Evolutionary conservation across 2,888 invertebrate species (phyloP), one percentile per base, ranked within the genome.

Genomic region (Drosophila hamatofila): DNA sequence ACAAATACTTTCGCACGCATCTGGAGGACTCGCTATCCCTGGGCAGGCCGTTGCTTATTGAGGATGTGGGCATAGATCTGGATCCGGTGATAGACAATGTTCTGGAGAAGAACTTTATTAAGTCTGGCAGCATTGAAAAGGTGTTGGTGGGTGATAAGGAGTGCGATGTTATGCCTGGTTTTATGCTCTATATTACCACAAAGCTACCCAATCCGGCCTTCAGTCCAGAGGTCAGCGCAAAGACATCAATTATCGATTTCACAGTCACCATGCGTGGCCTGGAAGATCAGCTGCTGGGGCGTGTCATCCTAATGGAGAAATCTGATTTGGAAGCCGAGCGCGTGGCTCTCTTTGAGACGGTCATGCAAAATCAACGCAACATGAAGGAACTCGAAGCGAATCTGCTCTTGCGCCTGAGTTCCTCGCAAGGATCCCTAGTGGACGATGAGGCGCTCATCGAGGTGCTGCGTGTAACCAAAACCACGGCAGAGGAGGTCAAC

Each of bases 71-170:
- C 23, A 97, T 98, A 69, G 98, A 99, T 87, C 93, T 99, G 55
- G 99, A 99, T 93, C 99, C 99, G 2, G 98, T 98, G 0, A 95
- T 99, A 63, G 99, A 99, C 91, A 99, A 99, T 92, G 97, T 99
- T 0, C 94, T 99, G 25, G 98, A 99, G 91, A 99, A 98, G 92
- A 99, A 99, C 93, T 99, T 98, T 91, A 98, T 99, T 60, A 98
- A 98, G 93, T 98, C 98, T 9, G 99, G 99, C 56, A 97, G 97
- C 12, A 98, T 98, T 77, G 97, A 98, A 91, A 99, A 99, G 93
- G 97, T 98, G 0, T 95, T 97, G 44, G 97, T 98, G 0, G 98
- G 98, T 0, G 99, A 99, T 92, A 99, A 99, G 90, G 99, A 99
- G 93, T 98, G 98, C 90, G 99, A 99, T 90, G 98, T 99, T 0